Conservation (phyloP, 2,888 invertebrate species). For the Dyspetes luteomarginatus region DNA sequence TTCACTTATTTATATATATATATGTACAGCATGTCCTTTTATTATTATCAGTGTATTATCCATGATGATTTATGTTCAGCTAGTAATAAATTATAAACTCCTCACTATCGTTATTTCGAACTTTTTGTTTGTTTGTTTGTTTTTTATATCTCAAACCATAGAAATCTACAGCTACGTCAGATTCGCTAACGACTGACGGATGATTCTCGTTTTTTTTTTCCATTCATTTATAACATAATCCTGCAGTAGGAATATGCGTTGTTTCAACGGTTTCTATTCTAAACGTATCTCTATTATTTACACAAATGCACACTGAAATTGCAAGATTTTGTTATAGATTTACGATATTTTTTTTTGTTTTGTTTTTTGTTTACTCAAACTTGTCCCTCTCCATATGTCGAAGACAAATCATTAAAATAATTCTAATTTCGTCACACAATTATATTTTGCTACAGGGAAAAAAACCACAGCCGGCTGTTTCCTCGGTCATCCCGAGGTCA, state of each 20-base stretch:
- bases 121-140: slow-evolving; percentile 46
- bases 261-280: slow-evolving; percentile 58
- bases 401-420: slow-evolving; percentile 48
- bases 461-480: slow-evolving; percentile 14
- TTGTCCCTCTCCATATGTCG: slow-evolving; percentile 35
- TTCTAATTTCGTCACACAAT: slow-evolving; percentile 20
- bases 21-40: slow-evolving; percentile 68
- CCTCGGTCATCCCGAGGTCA: background rate
- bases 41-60: slow-evolving; percentile 65
- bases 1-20: slow-evolving; percentile 59
- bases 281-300: slow-evolving; percentile 73
- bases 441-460: background rate
- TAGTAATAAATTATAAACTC: slow-evolving; percentile 81
- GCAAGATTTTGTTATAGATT: slow-evolving; percentile 61
- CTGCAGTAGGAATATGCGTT: slow-evolving; percentile 49
- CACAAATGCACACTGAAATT: slow-evolving; percentile 77
- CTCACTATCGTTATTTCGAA: slow-evolving; percentile 71
- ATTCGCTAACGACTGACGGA: slow-evolving; percentile 46
- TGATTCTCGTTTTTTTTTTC: slow-evolving; percentile 16
- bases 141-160: slow-evolving; percentile 58
- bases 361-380: slow-evolving; percentile 21
- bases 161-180: slow-evolving; percentile 58
- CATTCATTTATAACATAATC: slow-evolving; percentile 24
- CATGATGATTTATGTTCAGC: slow-evolving; percentile 71
- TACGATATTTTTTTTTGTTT: slow-evolving; percentile 19